Evolutionary conservation across 2,797 vertebrate species (phyloP).

Genomic region (Setipinna tenuifilis): DNA sequence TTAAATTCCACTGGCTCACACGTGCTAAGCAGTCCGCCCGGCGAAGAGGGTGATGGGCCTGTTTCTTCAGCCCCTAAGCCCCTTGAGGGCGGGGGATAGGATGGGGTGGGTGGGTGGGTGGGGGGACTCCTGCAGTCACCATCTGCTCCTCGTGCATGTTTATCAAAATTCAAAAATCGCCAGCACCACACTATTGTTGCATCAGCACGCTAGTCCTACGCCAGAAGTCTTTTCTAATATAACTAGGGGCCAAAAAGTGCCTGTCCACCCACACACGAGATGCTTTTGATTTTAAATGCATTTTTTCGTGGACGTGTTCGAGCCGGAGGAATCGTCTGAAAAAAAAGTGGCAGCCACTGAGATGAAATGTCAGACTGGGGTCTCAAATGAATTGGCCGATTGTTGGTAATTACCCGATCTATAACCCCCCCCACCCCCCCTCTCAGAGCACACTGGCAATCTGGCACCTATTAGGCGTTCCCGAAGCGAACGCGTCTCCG

Average conservation of each 20-base stretch:
- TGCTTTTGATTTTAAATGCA: slow-evolving; percentile 49
- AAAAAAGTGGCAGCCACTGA: slow-evolving; percentile 47
- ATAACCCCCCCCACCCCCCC: slow-evolving; percentile 37
- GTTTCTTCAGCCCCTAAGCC: background rate
- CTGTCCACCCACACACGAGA: slow-evolving; percentile 34
- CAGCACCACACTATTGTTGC: slow-evolving; percentile 10
- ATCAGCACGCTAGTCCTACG: slow-evolving; percentile 10
- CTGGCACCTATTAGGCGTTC: slow-evolving; percentile 47
- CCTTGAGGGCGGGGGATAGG: background rate
- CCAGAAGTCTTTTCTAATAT: slow-evolving; percentile 33
- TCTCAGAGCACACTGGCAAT: slow-evolving; percentile 43
- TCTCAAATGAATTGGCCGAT: slow-evolving; percentile 43
- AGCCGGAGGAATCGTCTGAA: slow-evolving; percentile 29
- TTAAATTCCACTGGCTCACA: slow-evolving; percentile 30
- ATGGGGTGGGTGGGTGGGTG: too few species aligned
- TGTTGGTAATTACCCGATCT: slow-evolving; percentile 50
- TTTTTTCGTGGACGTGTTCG: slow-evolving; percentile 24
- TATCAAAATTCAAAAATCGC: slow-evolving; percentile 33
- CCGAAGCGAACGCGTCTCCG: slow-evolving; percentile 13
- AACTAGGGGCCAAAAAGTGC: slow-evolving; percentile 35
- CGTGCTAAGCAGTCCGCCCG: background rate
- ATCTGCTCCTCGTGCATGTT: slow-evolving; percentile 24
- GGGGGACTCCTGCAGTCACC: background rate
- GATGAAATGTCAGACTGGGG: slow-evolving; percentile 49
- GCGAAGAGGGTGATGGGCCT: background rate